Evolutionary conservation across 2,113 vertebrate genomes (phyloP), one percentile per base, ranked within the genome.

Genomic region (Engraulis encrasicolus): DNA sequence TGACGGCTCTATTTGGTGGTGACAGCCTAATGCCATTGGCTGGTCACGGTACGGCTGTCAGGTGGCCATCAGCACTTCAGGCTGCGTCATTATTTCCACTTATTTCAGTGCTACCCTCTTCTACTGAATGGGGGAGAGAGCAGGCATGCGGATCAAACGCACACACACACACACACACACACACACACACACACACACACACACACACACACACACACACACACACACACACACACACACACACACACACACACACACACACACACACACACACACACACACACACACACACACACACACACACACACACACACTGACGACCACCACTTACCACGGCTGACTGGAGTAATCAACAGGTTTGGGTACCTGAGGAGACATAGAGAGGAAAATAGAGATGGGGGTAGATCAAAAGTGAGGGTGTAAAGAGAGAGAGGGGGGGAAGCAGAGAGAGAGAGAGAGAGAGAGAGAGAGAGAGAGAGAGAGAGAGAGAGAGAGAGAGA

Each of bases 271-370:
- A n/a, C n/a, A n/a, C n/a, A n/a, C n/a, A n/a, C n/a, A n/a, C n/a
- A n/a, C n/a, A n/a, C n/a, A n/a, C n/a, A n/a, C n/a, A n/a, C n/a
- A n/a, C n/a, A n/a, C n/a, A n/a, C n/a, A n/a, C n/a, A n/a, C n/a
- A n/a, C n/a, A n/a, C n/a, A n/a, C n/a, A n/a, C n/a, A n/a, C n/a
- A n/a, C n/a, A n/a, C n/a, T n/a, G 34, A 74, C 66, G 34, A 74
- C 15, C 12, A 2, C 66, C 84, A 96, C 97, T 87, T 94, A 99
- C 98, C 98, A 99, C 0, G 95, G 91, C 3, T 99, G 97, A 58
- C 95, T 94, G 87, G 97, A 98, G 92, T 99, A 99, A 93, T 99
- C 97, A 31, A 97, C 95, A 49, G 97, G 98, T 89, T 97, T 99
- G 48, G 97, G 98, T 38, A 98, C 97, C 98, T 99, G 94, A 31